phyloP scores from a whole-genome alignment of 2,888 invertebrate genomes.

The Aphrophora alni region DNA sequence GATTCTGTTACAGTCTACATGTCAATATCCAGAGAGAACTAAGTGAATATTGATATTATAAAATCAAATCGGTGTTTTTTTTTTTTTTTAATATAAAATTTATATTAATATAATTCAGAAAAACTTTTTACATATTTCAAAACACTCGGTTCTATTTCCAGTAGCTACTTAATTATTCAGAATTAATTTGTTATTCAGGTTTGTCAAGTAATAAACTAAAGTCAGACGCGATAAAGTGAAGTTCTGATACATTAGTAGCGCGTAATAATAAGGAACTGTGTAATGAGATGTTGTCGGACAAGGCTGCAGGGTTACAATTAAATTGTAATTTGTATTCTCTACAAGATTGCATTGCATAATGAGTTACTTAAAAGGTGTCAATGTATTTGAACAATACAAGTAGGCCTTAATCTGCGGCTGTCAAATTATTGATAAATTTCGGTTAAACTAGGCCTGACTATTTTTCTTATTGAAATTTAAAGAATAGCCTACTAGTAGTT shows the following conservation, averaged over 20 bases:
- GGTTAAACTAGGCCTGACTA: too few species aligned
- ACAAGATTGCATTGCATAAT: background rate
- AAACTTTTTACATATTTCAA: too few species aligned
- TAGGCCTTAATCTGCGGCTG: background rate
- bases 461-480: too few species aligned
- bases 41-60: too few species aligned
- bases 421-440: too few species aligned
- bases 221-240: background rate
- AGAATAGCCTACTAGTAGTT: too few species aligned
- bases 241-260: background rate
- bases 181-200: background rate
- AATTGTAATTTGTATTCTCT: background rate
- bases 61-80: too few species aligned
- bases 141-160: background rate
- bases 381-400: background rate
- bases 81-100: too few species aligned
- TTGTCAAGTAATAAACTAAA: background rate
- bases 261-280: background rate
- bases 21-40: too few species aligned
- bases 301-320: background rate
- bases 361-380: background rate
- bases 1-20: too few species aligned
- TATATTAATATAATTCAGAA: too few species aligned
- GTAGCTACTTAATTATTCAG: background rate
- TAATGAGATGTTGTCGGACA: background rate